phyloP scores from a whole-genome alignment of 2,888 invertebrate species.

The Ashinkailepas kermadecensis region DNA sequence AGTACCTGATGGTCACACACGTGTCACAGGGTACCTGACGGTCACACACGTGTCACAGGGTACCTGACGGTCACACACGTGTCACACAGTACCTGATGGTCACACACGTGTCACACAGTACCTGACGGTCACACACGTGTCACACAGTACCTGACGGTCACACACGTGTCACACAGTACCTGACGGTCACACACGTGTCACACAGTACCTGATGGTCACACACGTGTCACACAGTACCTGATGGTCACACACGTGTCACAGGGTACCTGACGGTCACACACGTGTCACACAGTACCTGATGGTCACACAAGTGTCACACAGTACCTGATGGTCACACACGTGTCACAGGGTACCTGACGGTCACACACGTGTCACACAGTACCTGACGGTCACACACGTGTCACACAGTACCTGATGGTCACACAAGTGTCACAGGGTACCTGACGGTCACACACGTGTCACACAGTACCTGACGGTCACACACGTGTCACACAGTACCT shows the following conservation, averaged over 20 bases:
- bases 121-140: too few species aligned
- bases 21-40: conserved; percentile 60
- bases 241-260: too few species aligned
- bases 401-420: too few species aligned
- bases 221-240: too few species aligned
- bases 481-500: conserved; percentile 64
- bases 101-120: not conserved
- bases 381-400: conserved; percentile 44
- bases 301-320: too few species aligned
- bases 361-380: conserved; percentile 64
- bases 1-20: too few species aligned
- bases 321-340: conserved; percentile 47
- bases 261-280: conserved; percentile 48
- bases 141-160: conserved; percentile 54
- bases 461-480: too few species aligned
- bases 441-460: conserved; percentile 41
- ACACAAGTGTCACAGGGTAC: conserved; percentile 66
- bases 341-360: too few species aligned
- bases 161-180: not conserved
- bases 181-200: too few species aligned
- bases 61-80: too few species aligned
- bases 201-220: conserved; percentile 52
- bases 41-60: not conserved
- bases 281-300: too few species aligned
- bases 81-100: conserved; percentile 56